Evolutionary conservation across 2,113 vertebrate genomes (phyloP).

Genomic region (Passer domesticus): DNA sequence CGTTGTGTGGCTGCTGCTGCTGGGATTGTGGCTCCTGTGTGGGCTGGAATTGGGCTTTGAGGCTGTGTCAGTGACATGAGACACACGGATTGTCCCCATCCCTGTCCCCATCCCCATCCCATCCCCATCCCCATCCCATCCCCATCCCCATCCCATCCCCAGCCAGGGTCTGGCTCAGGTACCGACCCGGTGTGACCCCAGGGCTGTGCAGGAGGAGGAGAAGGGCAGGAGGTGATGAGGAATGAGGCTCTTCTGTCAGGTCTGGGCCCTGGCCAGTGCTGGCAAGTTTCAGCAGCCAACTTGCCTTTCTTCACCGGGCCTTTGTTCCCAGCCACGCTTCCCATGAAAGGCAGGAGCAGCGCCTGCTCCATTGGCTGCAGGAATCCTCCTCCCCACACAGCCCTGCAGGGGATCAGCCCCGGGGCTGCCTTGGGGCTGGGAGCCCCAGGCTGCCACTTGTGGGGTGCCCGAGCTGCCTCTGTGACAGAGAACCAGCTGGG

Average conservation of each 20-base stretch:
- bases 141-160: no score
- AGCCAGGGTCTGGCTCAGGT: rapidly evolving
- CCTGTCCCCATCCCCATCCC: background rate
- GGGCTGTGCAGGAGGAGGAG: background rate
- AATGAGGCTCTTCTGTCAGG: background rate
- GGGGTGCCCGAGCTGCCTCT: background rate
- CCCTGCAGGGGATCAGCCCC: background rate
- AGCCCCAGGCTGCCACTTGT: rapidly evolving
- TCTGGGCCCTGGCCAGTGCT: background rate
- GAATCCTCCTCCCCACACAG: background rate
- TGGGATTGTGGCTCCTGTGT: background rate
- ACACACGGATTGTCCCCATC: background rate
- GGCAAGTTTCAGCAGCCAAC: background rate
- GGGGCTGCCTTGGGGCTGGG: background rate
- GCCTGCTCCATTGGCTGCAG: background rate
- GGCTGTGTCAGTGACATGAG: background rate
- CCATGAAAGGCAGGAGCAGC: background rate
- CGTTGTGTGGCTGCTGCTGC: background rate
- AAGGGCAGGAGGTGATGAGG: background rate
- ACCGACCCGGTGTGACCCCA: rapidly evolving
- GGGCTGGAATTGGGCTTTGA: background rate
- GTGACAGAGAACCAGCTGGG: background rate
- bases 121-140: no score
- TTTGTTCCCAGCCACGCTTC: slow-evolving; percentile 25
- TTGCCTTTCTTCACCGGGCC: background rate